Conservation (phyloP, 2,888 invertebrate species). For the Trypoxylon attenuatum region DNA sequence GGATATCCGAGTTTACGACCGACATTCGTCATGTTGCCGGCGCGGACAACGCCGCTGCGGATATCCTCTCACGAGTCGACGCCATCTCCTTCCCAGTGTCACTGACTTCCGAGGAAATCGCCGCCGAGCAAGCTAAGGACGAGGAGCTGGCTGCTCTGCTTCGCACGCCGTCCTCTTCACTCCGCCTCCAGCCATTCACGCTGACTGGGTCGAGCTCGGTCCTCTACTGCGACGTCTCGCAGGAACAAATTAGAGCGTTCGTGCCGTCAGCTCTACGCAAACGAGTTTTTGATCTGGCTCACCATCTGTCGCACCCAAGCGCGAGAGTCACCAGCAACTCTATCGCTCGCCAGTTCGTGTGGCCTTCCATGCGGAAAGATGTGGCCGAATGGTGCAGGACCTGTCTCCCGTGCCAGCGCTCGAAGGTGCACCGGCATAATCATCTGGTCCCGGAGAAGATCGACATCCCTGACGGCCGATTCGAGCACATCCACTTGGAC, state of each 20-base stretch:
- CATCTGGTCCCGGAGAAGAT: conserved; percentile 37
- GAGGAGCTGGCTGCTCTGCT: neutral
- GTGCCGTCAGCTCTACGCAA: neutral
- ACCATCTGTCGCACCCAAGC: neutral
- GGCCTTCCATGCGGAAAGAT: conserved; percentile 39
- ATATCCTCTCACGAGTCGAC: neutral
- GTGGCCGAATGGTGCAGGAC: conserved; percentile 51
- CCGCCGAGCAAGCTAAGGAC: neutral
- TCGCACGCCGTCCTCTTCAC: neutral
- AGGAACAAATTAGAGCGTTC: neutral
- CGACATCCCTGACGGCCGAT: conserved; percentile 50
- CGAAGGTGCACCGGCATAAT: conserved; percentile 62
- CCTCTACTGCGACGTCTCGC: neutral
- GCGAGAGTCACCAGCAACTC: neutral
- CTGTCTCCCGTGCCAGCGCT: conserved; percentile 62
- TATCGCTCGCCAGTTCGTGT: conserved; percentile 24
- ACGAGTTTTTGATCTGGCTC: too few relatives aligned
- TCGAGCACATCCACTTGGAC: conserved; percentile 72
- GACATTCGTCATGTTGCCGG: neutral
- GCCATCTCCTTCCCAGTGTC: neutral
- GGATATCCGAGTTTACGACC: neutral
- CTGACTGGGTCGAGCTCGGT: neutral
- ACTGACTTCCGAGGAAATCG: neutral
- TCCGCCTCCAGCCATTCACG: neutral
- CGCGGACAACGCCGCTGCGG: neutral